Conservation (phyloP, 1,140 invertebrate genomes). For the Calosoma granatense region DNA sequence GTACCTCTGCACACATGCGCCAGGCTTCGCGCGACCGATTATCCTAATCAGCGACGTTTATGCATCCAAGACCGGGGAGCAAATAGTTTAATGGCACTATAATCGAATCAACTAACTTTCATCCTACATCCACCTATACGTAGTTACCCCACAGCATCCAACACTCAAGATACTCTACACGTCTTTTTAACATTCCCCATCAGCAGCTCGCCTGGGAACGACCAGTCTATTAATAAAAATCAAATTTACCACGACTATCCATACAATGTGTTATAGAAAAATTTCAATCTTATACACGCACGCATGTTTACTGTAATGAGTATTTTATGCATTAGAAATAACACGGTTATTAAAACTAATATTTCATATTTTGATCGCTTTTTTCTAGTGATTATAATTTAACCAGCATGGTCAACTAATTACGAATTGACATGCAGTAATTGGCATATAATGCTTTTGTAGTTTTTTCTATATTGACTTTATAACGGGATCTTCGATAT, state of each 20-base stretch:
- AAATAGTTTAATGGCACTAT: not conserved
- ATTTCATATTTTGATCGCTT: not conserved
- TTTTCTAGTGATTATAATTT: too few species aligned
- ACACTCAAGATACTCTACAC: not conserved
- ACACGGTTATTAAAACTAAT: not conserved
- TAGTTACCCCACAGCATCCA: too few species aligned
- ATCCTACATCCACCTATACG: too few species aligned
- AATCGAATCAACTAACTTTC: not conserved
- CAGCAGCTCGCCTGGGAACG: not conserved
- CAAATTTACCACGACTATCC: not conserved
- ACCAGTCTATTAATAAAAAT: not conserved
- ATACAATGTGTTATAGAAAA: not conserved
- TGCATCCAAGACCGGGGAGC: not conserved
- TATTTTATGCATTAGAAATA: not conserved
- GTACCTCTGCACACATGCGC: too few species aligned
- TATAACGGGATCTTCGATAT: not conserved
- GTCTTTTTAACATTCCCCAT: not conserved
- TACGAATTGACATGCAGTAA: not conserved
- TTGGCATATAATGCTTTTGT: not conserved
- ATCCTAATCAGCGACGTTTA: constrained; percentile 3
- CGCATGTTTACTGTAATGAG: not conserved
- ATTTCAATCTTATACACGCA: too few species aligned
- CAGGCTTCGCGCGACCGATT: not conserved
- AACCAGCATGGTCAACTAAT: too few species aligned
- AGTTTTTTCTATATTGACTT: not conserved